Base-by-base conservation (phyloP, 2,888 invertebrate species). In the Chironomus riparius region DNA sequence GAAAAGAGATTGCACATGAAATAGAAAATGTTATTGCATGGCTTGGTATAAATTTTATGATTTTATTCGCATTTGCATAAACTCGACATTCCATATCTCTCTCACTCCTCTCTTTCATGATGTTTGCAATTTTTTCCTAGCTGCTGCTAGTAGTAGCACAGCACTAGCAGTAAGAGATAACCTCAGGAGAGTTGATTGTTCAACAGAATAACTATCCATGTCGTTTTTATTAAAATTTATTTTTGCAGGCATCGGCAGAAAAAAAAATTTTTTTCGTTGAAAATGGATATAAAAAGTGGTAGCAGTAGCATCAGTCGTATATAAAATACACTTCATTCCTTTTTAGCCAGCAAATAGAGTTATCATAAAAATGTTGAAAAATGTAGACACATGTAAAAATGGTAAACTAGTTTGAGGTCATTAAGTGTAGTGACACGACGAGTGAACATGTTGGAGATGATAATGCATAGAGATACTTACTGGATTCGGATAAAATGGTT, bases 401-500 rank as follows among this genome's bases (percentile, higher is more conserved):
- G 62, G 70, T 62, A 18, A 71, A 71, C 71, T 71, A 38, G 28
- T 68, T 47, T 47, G 28, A 70, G 48, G 71, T 71, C 28, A 50
- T 71, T 71, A 61, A 71, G 71, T 56, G 71, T 47, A 28, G 13
- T 71, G 71, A 71, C 61, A 56, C 12, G 56, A 71, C 13, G 28
- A 28, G 28, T 4, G 28, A 28, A 5, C 28, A 28, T 28, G 28
- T 28, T 28, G 28, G 28, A 28, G 6, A 28, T 28, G 28, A 28
- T 28, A 28, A 28, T 38, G 38, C n/a, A 7, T 56, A 18, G 7
- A 18, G n/a, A 56, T 81, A 89, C 93, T 92, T 86, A 94, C 93
- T 86, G 93, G 88, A 81, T 92, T 90, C 72, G 92, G 88, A 85
- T 94, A 94, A 85, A 94, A 94, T 70, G 92, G 91, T 78, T 92